Base-by-base conservation (phyloP, 2,797 vertebrate species). In the Bucorvus abyssinicus region DNA sequence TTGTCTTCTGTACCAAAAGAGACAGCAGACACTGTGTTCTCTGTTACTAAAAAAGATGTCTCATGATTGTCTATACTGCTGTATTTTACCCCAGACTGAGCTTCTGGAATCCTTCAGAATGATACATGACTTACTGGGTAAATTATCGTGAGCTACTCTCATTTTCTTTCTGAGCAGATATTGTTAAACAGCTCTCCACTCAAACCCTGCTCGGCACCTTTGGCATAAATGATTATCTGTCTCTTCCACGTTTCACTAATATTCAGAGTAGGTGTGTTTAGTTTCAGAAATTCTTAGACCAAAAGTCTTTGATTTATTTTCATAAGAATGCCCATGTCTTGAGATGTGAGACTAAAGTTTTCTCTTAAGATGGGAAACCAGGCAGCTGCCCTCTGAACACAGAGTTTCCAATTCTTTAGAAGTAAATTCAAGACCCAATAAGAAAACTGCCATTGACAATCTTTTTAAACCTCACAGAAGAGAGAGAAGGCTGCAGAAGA, bases 101-200 rank as follows among this genome's bases (percentile, higher is more conserved):
- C 38, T 93, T 94, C 91, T 90, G 15, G 69, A 91, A 89, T 86
- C 53, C 47, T 88, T 94, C 79, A 61, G 57, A 90, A 93, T 90
- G 65, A 71, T 89, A 44, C 40, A 69, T 64, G 64, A 71, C 64
- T 93, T 91, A 60, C 32, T 57, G 9, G 42, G 45, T 71, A 86
- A 93, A 86, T 90, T 90, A 47, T 57, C 11, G 5, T 61, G 57
- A 88, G 42, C 57, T 68, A 34, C 38, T 75, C 6, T 38, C 36
- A 36, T 70, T 77, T 70, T 92, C 75, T 83, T 84, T 63, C 34
- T 40, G 38, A 90, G 73, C 53, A 75, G 29, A 61, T 87, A 76
- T 94, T 86, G 61, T 90, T 94, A 78, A 92, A 88, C 34, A 71
- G 30, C 75, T 91, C 53, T 22, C 21, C 36, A 29, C 45, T 78